Percentiles rank a stretch among this genome's conserved stretches.
Conservation (phyloP, 2,888 invertebrate genomes). For the Acrobasis repandana region DNA sequence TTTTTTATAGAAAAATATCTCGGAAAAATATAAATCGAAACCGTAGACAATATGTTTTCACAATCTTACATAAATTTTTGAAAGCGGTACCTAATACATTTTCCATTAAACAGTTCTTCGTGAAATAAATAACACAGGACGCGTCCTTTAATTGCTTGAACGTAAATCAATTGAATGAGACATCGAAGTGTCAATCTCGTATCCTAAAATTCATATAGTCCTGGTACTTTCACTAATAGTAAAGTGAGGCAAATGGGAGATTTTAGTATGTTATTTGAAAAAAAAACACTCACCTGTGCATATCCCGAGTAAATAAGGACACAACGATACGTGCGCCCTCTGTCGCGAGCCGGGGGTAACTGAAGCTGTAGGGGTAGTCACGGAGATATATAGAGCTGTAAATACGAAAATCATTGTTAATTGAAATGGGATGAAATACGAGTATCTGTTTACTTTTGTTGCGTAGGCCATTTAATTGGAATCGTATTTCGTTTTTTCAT, state of each 20-base stretch:
- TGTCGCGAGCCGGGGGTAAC: conserved; percentile 22
- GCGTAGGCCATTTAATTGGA: conserved; percentile 3
- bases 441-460: conserved; percentile 18
- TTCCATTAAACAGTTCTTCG: neutral
- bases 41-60: no score
- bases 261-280: neutral
- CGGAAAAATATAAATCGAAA: no score
- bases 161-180: conserved; percentile 10
- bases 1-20: no score
- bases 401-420: conserved; percentile 2
- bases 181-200: neutral
- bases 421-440: conserved; percentile 1
- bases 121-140: neutral
- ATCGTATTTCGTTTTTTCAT: conserved; percentile 10
- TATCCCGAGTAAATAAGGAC: neutral
- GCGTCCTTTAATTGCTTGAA: conserved; percentile 7
- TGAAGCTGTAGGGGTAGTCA: conserved; percentile 19
- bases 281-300: conserved; percentile 3
- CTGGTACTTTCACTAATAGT: neutral
- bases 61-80: no score
- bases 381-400: conserved; percentile 9
- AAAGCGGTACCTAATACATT: neutral
- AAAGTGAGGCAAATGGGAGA: neutral
- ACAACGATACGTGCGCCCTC: conserved; percentile 23
- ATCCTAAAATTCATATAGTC: neutral